Evolutionary conservation across 1,140 invertebrate species (phyloP), one percentile per base, ranked within the genome.

Genomic region (Leptopilina clavipes): DNA sequence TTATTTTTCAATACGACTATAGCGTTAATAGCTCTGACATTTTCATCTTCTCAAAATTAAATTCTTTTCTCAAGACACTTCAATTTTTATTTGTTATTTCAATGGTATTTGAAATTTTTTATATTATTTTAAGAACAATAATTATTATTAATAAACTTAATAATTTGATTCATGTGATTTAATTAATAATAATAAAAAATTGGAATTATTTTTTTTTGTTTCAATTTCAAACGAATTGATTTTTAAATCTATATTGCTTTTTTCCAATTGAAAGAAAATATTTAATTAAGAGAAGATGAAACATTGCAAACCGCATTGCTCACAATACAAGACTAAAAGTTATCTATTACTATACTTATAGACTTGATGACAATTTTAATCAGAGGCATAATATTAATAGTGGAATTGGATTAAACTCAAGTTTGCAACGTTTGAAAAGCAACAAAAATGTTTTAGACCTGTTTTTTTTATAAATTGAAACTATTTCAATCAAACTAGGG

Each of bases 1-100:
- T 85, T 86, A 86, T 86, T 86, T 86, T 86, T 85, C 75, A 85
- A 85, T 86, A 85, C 80, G 77, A 75, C 81, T 65, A 22, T 85
- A 84, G 82, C 80, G 71, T 81, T 85, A 85, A 80, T 79, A 31
- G 70, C 74, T 80, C 79, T 75, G 77, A 80, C 77, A 75, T 74
- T 76, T 80, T 77, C 71, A 83, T 81, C 77, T 45, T 82, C 82
- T 80, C 75, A 72, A 19, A 71, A 45, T 52, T 59, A 11, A 17
- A 65, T n/a, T 65, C 0, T 7, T 31, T n/a, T 25, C 5, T 5
- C 25, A 31, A 31, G 5, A n/a, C n/a, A n/a, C n/a, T n/a, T n/a
- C n/a, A n/a, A n/a, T n/a, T n/a, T n/a, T n/a, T n/a, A n/a, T n/a
- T n/a, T n/a, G n/a, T n/a, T n/a, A n/a, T n/a, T n/a, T n/a, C n/a